phyloP scores from a whole-genome alignment of 2,888 invertebrate genomes.

The Adela reaumurella region DNA sequence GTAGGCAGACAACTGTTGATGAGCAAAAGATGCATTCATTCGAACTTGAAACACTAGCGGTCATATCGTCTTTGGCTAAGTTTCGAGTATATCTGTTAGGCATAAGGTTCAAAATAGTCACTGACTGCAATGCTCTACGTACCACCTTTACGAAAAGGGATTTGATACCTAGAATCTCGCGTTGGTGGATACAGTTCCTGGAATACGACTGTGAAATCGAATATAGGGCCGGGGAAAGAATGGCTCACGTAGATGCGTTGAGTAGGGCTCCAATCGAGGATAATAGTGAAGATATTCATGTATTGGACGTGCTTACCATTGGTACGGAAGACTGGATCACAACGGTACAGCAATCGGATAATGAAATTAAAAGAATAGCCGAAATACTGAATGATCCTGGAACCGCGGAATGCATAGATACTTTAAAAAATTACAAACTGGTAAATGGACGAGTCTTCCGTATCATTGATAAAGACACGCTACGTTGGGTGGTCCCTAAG shows the following conservation, averaged over 20 bases:
- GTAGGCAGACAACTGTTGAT: too few relatives aligned
- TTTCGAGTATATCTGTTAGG: conserved; percentile 15
- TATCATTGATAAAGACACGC: too few relatives aligned
- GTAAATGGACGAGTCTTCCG: not conserved
- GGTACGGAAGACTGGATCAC: too few relatives aligned
- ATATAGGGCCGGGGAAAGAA: conserved; percentile 12
- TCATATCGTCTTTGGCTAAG: conserved; percentile 11
- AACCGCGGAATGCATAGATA: not conserved
- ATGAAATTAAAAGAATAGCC: too few relatives aligned
- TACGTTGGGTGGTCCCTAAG: not conserved
- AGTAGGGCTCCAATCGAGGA: conserved; percentile 8
- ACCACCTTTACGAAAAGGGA: conserved; percentile 1
- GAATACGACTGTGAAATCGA: conserved; percentile 11
- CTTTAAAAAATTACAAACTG: too few relatives aligned
- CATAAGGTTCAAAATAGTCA: conserved; percentile 12
- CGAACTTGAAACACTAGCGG: too few relatives aligned
- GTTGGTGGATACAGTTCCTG: not conserved
- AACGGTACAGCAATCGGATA: too few relatives aligned
- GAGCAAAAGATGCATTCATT: too few relatives aligned
- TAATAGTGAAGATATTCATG: too few relatives aligned
- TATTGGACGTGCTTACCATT: too few relatives aligned
- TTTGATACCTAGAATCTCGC: not conserved
- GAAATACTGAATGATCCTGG: too few relatives aligned
- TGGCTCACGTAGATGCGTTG: conserved; percentile 20
- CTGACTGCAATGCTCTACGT: conserved; percentile 13